phyloP scores from a whole-genome alignment of 1,140 invertebrate genomes.

The Brachionus manjavacas region DNA sequence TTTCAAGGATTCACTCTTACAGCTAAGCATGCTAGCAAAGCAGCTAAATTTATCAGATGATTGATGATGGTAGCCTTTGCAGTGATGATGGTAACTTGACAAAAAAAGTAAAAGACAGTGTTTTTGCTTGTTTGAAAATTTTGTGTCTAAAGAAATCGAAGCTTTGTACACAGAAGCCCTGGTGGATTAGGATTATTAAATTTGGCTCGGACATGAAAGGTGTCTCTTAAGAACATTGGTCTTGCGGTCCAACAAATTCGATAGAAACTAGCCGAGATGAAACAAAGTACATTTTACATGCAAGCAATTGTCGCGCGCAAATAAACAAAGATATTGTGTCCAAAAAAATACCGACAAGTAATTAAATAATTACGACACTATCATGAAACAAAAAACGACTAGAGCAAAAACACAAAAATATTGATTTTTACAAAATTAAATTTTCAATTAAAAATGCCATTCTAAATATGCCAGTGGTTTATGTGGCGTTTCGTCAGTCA shows the following conservation, averaged over 20 bases:
- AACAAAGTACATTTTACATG: background rate
- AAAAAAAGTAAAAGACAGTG: background rate
- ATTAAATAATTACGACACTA: conserved; percentile 18
- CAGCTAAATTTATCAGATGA: too few relatives aligned
- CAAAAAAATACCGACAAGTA: background rate
- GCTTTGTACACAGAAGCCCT: background rate
- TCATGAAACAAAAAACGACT: conserved; percentile 14
- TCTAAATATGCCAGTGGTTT: background rate
- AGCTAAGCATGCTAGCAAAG: too few relatives aligned
- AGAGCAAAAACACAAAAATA: background rate
- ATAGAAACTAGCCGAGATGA: background rate
- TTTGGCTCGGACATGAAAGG: background rate
- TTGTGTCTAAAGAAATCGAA: background rate
- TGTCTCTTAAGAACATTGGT: background rate
- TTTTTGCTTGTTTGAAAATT: too few relatives aligned
- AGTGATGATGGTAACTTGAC: too few relatives aligned
- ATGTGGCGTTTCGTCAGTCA: background rate
- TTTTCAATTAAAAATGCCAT: background rate
- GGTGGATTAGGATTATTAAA: background rate
- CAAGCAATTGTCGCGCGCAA: background rate
- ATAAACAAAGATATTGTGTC: background rate
- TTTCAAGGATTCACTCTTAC: too few relatives aligned
- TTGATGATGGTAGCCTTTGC: too few relatives aligned
- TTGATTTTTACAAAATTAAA: background rate
- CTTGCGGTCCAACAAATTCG: background rate